Evolutionary conservation across 1,140 invertebrate species (phyloP).

Genomic region (Lasaia peninsularis): DNA sequence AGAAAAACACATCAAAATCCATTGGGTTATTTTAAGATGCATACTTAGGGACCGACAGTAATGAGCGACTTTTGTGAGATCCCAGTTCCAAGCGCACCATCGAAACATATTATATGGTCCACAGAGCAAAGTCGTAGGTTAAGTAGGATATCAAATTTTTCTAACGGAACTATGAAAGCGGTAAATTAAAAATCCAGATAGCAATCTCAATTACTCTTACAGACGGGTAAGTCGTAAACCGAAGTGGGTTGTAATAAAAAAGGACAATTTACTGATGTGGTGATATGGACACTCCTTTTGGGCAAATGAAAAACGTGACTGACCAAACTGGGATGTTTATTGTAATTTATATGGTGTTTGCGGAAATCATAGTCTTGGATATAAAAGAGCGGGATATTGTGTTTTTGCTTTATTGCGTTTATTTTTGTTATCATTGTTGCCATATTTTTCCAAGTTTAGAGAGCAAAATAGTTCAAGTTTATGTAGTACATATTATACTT

Average conservation of each 20-base stretch:
- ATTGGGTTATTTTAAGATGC: too few relatives aligned
- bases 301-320: constrained; percentile 7
- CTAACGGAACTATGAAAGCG: constrained; percentile 4
- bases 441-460: too few relatives aligned
- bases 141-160: not conserved
- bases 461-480: too few relatives aligned
- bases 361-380: not conserved
- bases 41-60: too few relatives aligned
- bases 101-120: too few relatives aligned
- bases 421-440: too few relatives aligned
- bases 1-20: too few relatives aligned
- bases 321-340: not conserved
- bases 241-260: constrained; percentile 5
- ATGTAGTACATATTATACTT: too few relatives aligned
- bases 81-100: too few relatives aligned
- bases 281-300: constrained; percentile 9
- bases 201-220: constrained; percentile 8
- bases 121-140: not conserved
- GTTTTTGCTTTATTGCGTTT: too few relatives aligned
- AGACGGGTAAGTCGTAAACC: constrained; percentile 2
- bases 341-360: not conserved
- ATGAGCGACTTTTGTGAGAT: too few relatives aligned
- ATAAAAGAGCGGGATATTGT: not conserved
- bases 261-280: constrained; percentile 6
- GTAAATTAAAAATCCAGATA: constrained; percentile 7